Base-by-base conservation (phyloP, 2,113 vertebrate species). In the Myotis brandtii region DNA sequence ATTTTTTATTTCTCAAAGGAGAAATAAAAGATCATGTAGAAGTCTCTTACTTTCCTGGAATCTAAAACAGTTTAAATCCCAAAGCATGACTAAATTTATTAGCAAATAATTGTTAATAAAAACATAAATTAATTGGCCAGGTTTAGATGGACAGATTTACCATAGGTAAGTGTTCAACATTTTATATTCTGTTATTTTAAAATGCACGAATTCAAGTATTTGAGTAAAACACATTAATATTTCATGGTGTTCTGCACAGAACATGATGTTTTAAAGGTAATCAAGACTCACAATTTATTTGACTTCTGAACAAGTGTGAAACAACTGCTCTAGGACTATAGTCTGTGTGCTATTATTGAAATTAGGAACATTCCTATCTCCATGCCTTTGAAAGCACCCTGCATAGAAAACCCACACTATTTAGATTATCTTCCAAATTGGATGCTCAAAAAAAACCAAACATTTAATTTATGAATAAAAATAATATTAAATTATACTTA, bases 401-500 rank as follows among this genome's bases (percentile, higher is more conserved):
- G 50, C 40, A 82, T 59, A 80, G 17, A 86, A 91, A 89, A 93
- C 59, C 64, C 70, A 59, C 3, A 70, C 4, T 23, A 1, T 48
- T 32, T 83, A 10, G 16, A 89, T 83, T 93, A 86, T 32, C 16
- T 84, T 48, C 2, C 54, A 23, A 92, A 75, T 10, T 40, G 6
- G 9, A n/a, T 46, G 23, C 5, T 79, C 1, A 85, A 83, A 25
- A 95, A 95, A 92, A 25, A 3, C 8, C 2, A 95, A 62, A 66
- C 2, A 64, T 52, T 89, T 43, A 72, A 69, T 56, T 81, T 56
- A 93, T 37, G 9, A 72, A 91, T 67, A 40, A 84, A 96, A 59
- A 70, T 94, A 52, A 54, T 25, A 43, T 18, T 59, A 84, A 82
- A 91, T 70, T 67, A 12, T 95, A 98, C 97, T 97, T 95, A 98